Base-by-base conservation (phyloP, 2,888 invertebrate species). In the Rhogogaster chlorosoma region DNA sequence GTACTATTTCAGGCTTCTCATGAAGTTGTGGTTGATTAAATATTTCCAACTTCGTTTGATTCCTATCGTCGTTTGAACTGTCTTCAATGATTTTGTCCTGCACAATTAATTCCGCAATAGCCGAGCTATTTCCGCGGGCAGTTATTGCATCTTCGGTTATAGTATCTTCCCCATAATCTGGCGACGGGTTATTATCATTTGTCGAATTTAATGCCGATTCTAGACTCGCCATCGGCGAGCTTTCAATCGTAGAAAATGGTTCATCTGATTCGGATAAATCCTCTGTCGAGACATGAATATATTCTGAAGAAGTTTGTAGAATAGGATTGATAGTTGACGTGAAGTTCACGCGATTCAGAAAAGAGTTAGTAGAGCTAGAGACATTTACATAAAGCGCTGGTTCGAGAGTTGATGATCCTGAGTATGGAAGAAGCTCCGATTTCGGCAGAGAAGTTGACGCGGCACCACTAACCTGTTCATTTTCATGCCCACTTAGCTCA, bases 281-380 rank as follows among this genome's bases (percentile, higher is more conserved):
- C 10, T 80, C 61, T 5, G 26, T 9, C 3, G 61, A 6, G 22
- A 61, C 80, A 42, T 9, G 42, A 22, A 10, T 22, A 32, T 57
- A 85, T 77, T 83, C 84, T 67, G 83, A 84, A 86, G 71, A 32
- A 71, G 71, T 36, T 61, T 61, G 78, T 42, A 45, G 80, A 67
- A 85, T 80, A 45, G 84, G 85, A 80, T 86, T 85, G 75, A 84
- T 83, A 83, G 86, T 73, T 75, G 86, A 84, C 77, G 84, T 86
- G 64, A 71, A 80, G 86, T 86, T 85, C 49, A 84, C 82, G 86
- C 64, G 85, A 85, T 89, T 86, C 82, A 85, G 86, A 85, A 87
- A 85, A 36, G 87, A 83, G 85, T 89, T 88, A 88, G 86, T 84
- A 84, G 87, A 85, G 78, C 64, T 78, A 84, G 84, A 84, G 84